Conservation (phyloP, 2,113 vertebrate species). For the Epinephelus moara region DNA sequence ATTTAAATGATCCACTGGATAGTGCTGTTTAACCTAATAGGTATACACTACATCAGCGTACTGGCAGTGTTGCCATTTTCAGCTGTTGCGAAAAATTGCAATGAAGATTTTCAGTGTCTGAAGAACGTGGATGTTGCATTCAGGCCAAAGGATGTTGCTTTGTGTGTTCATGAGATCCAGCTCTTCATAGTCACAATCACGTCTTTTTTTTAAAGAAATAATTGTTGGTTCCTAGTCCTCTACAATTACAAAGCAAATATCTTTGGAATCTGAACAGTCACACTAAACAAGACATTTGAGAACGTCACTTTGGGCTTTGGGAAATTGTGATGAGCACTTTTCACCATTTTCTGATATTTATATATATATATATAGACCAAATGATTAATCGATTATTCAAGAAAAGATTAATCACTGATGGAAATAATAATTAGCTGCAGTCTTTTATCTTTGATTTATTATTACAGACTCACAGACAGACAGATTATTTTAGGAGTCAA, state of each 20-base stretch:
- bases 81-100: not conserved
- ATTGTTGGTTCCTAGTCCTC: not conserved
- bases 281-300: not conserved
- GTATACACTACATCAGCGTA: not conserved
- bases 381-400: too few species aligned
- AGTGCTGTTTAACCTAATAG: constrained; percentile 7
- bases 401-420: not conserved
- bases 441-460: not conserved
- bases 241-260: not conserved
- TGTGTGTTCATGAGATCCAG: not conserved
- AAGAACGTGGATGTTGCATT: not conserved
- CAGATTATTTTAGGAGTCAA: too few species aligned
- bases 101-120: not conserved
- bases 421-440: not conserved
- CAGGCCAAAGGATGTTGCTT: not conserved
- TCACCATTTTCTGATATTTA: too few species aligned
- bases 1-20: constrained; percentile 5
- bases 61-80: not conserved
- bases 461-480: too few species aligned
- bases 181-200: too few species aligned
- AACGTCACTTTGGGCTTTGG: too few species aligned
- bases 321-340: too few species aligned
- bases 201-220: not conserved
- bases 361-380: too few species aligned
- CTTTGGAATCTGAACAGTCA: not conserved